A percentile compares a stretch with the other conserved stretches of the same genome.
phyloP scores from a whole-genome alignment of 2,888 invertebrate genomes.

The Torymus texanus region DNA sequence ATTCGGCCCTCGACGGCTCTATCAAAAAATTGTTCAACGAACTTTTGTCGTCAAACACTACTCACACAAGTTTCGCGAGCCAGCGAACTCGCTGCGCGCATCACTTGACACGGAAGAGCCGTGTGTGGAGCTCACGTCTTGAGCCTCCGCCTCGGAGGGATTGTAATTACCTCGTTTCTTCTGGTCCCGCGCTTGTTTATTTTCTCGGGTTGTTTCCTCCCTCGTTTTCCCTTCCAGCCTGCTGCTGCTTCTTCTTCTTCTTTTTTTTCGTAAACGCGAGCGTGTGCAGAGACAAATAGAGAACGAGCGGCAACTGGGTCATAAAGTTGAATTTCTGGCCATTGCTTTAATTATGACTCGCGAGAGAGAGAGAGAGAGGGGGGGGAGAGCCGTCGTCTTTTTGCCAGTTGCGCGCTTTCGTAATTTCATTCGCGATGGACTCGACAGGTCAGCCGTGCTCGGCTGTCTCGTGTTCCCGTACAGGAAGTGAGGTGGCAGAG shows the following conservation, averaged over 20 bases:
- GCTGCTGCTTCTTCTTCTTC: neutral
- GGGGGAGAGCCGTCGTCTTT: neutral
- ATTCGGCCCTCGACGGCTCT: no score
- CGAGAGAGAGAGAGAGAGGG: no score
- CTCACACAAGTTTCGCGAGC: neutral
- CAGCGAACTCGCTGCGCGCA: constrained; percentile 1
- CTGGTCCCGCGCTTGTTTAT: constrained; percentile 10
- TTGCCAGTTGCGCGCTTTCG: neutral
- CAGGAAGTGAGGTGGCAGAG: no score
- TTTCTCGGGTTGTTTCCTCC: neutral
- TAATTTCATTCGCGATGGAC: constrained; percentile 13
- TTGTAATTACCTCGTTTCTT: constrained; percentile 53
- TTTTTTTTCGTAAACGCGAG: neutral
- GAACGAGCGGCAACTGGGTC: constrained; percentile 25
- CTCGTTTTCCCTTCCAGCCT: neutral
- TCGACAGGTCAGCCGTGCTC: neutral
- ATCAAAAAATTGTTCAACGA: neutral
- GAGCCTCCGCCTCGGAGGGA: constrained; percentile 7
- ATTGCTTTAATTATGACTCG: constrained; percentile 41
- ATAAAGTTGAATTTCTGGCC: constrained; percentile 42
- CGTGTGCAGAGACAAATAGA: neutral
- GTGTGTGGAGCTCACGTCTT: no score
- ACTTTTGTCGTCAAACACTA: constrained; percentile 24
- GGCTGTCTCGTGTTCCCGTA: neutral
- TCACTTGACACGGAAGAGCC: constrained; percentile 44